Percentiles rank a stretch among this genome's conserved stretches.
Conservation (phyloP, 2,888 invertebrate genomes). For the Drosophila emarginata region DNA sequence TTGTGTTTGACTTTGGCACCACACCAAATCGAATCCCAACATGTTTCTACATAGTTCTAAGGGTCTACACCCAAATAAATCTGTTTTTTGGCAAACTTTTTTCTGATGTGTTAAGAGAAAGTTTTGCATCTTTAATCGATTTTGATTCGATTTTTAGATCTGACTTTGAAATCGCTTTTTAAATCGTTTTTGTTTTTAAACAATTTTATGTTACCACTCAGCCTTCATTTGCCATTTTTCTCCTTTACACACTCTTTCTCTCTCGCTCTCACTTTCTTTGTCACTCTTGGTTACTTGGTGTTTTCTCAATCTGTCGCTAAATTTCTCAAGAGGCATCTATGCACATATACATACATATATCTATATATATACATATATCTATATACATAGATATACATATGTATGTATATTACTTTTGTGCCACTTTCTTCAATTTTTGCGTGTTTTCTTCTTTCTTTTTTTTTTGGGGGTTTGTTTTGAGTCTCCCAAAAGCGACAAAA, state of each 20-base stretch:
- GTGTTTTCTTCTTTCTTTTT: background rate
- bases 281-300: background rate
- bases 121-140: slow-evolving; percentile 47
- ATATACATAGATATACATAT: background rate
- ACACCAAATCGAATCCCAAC: background rate
- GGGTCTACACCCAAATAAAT: slow-evolving; percentile 12
- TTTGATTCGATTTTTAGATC: slow-evolving; percentile 67
- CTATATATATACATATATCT: background rate
- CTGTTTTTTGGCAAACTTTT: slow-evolving; percentile 33
- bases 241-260: background rate
- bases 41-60: background rate
- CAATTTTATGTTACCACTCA: slow-evolving; percentile 48
- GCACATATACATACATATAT: background rate
- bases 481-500: slow-evolving; percentile 64
- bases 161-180: slow-evolving; percentile 67
- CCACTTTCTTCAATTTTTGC: slow-evolving; percentile 44
- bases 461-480: background rate
- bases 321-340: slow-evolving; percentile 62
- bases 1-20: no score
- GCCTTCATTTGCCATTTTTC: slow-evolving; percentile 26
- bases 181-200: slow-evolving; percentile 71
- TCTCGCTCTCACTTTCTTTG: background rate
- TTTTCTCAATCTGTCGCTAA: slow-evolving; percentile 67
- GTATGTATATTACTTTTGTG: slow-evolving; percentile 63
- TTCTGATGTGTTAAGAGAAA: slow-evolving; percentile 32